Conservation (phyloP, 2,888 invertebrate genomes). For the Pristionchus japonicus region DNA sequence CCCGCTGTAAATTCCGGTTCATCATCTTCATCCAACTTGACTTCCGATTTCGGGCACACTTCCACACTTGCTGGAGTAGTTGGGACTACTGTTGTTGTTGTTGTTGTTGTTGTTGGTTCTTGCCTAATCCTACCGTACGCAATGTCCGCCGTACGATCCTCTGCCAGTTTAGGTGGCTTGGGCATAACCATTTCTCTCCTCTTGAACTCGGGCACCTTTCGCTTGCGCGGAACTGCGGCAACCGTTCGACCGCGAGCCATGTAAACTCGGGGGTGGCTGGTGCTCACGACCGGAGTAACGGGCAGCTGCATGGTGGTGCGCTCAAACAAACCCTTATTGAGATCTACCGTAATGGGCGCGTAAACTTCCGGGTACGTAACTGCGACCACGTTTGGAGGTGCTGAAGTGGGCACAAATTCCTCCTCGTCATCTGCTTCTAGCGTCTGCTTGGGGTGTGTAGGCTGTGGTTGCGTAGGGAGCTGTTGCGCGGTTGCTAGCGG, state of each 20-base stretch:
- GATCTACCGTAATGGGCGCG: background rate
- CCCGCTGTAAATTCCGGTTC: background rate
- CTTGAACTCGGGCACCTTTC: background rate
- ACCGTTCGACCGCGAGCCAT: too few relatives aligned
- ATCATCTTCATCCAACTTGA: background rate
- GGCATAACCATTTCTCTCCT: background rate
- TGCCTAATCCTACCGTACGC: background rate
- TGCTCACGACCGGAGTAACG: background rate
- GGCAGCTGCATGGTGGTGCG: background rate
- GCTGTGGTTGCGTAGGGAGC: too few relatives aligned
- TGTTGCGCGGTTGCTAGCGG: too few relatives aligned
- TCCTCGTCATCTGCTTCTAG: background rate
- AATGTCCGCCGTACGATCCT: background rate
- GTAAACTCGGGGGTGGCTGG: too few relatives aligned
- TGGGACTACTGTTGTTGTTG: too few relatives aligned
- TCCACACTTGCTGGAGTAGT: too few relatives aligned
- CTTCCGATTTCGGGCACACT: background rate
- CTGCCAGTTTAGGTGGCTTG: background rate
- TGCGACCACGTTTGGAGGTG: background rate
- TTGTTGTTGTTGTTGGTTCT: too few relatives aligned
- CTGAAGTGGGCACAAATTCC: background rate
- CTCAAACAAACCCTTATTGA: background rate
- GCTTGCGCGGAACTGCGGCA: background rate
- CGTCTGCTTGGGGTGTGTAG: too few relatives aligned
- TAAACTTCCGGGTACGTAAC: background rate